Base-by-base conservation (phyloP, 2,113 vertebrate species). In the Anoura caudifer region DNA sequence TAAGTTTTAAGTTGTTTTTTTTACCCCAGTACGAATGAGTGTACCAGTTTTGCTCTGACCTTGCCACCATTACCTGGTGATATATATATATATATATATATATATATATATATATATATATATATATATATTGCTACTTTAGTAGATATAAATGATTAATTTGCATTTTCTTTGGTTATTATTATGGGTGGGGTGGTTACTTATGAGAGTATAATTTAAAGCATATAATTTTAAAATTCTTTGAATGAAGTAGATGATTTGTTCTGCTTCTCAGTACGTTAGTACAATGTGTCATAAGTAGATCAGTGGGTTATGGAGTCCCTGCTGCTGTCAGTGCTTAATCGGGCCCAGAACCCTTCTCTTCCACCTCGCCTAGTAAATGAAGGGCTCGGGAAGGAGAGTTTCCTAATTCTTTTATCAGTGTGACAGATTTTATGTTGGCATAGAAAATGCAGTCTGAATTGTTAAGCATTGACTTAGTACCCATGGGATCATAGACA, bases 201-300 rank as follows among this genome's bases (percentile, higher is more conserved):
- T 90, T 87, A 83, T 0, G 45, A 91, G 89, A 93, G 33, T 91
- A 94, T 87, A 88, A 91, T 87, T 93, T 83, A 56, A 96, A 90
- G 72, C 31, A 79, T 81, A 41, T 24, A 59, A 69, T 91, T 82
- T 90, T 52, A 77, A 31, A 38, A 10, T 65, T 93, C 50, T 95
- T 94, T 92, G 38, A 87, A 16, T 61, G 67, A 93, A 95, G 59
- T 36, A 91, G n/a, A 52, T 24, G 13, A 31, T 73, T 93, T 95
- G 63, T 76, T 63, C 38, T 87, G 36, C 54, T 95, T 94, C 88
- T 56, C 81, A 93, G 50, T 82, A 31, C 24, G 14, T 56, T 94
- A 56, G 47, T 82, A 43, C 26, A 16, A 4, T 76, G 52, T 31
- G 43, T 83, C 73, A 87, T 90, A 92, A 91, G 52, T 83, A 95